These are phyloP conservation scores for Dinoponera quadriceps DNA, from an alignment of 1,140 invertebrate species.

Conservation along the genomic window DNA sequence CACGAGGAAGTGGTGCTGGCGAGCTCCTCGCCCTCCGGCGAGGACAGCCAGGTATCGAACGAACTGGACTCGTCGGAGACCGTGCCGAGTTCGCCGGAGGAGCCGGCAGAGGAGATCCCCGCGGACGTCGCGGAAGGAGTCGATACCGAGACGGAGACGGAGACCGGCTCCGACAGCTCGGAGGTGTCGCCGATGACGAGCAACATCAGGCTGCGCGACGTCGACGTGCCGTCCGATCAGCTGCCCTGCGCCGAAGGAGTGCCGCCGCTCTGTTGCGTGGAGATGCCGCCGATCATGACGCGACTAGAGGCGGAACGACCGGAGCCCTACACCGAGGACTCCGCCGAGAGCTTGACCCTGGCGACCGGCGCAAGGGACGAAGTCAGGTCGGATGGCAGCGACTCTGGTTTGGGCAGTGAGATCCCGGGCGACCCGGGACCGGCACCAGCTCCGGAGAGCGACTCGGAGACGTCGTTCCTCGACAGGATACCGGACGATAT, in stretches of 20 bases:
- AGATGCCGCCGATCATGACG: conserved; percentile 73
- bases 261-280: conserved; percentile 73
- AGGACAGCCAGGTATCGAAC: not conserved
- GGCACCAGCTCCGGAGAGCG: conserved; percentile 84
- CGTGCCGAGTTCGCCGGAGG: conserved; percentile 51
- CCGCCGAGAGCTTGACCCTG: conserved; percentile 82
- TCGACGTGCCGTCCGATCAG: conserved; percentile 63
- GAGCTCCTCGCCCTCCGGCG: not conserved
- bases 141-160: conserved; percentile 78
- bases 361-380: conserved; percentile 82
- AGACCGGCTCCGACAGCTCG: conserved; percentile 80
- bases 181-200: conserved; percentile 75
- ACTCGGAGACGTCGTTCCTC: conserved; percentile 86
- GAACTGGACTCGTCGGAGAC: conserved; percentile 50
- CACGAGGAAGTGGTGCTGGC: conserved; percentile 71
- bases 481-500: conserved; percentile 85
- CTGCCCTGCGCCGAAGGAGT: conserved; percentile 71
- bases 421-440: conserved; percentile 85
- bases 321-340: conserved; percentile 83
- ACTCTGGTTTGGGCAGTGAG: conserved; percentile 91
- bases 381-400: conserved; percentile 91
- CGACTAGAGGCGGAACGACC: conserved; percentile 80
- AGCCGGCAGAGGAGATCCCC: conserved; percentile 39
- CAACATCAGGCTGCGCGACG: conserved; percentile 62
- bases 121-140: conserved; percentile 54